Evolutionary conservation across 2,888 invertebrate species (phyloP).

Genomic region (Rhaphigaster nebulosa): DNA sequence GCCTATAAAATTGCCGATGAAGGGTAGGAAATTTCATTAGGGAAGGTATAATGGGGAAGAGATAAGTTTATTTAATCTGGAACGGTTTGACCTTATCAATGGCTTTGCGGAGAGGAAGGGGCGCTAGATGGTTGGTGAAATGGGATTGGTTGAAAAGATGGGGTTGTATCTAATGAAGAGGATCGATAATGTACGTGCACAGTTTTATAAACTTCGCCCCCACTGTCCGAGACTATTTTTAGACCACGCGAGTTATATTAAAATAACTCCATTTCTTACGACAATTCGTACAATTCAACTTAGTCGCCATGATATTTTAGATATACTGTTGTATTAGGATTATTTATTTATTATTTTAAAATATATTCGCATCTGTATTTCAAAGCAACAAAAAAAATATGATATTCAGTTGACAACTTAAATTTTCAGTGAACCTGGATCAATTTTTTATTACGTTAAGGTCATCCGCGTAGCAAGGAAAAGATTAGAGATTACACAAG

Average conservation of each 20-base stretch:
- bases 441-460: too few species aligned
- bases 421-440: too few species aligned
- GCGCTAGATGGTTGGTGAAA: not conserved
- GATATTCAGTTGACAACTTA: too few species aligned
- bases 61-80: constrained; percentile 32
- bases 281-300: not conserved
- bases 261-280: not conserved
- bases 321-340: too few species aligned
- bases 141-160: constrained; percentile 33
- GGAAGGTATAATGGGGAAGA: constrained; percentile 1
- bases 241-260: not conserved
- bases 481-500: too few species aligned
- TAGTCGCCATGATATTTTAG: too few species aligned
- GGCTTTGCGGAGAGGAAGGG: not conserved
- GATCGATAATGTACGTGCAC: constrained; percentile 31
- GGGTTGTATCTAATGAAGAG: constrained; percentile 25
- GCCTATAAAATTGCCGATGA: constrained; percentile 1
- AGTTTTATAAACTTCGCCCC: not conserved
- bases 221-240: not conserved
- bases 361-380: too few species aligned
- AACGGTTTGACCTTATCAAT: constrained; percentile 38
- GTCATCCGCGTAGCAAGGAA: too few species aligned
- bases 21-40: constrained; percentile 6
- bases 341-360: too few species aligned
- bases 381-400: too few species aligned